Evolutionary conservation across 2,888 invertebrate species (phyloP).

Genomic region (Phortica okadai): DNA sequence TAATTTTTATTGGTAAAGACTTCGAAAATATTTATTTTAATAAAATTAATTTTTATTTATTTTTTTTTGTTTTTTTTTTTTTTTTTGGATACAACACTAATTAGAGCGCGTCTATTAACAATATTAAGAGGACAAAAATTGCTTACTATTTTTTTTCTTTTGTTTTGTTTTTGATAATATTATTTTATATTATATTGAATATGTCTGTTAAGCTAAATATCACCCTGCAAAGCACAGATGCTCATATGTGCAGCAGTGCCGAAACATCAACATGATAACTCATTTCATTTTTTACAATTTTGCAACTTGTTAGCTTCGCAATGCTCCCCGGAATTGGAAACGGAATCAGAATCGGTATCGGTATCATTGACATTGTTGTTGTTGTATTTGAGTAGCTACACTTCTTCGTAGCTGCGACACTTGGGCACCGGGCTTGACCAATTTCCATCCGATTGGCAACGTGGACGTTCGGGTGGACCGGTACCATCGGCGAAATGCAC

Average conservation of each 20-base stretch:
- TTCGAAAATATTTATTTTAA: not conserved
- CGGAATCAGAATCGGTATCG: conserved; percentile 3
- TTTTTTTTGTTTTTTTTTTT: not conserved
- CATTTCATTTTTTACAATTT: conserved; percentile 31
- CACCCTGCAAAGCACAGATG: conserved; percentile 61
- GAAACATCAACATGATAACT: conserved; percentile 48
- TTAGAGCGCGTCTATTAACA: conserved; percentile 27
- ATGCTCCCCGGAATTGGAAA: not conserved
- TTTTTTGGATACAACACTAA: conserved; percentile 1
- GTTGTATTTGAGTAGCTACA: conserved; percentile 73
- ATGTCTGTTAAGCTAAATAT: conserved; percentile 72
- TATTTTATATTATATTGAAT: not conserved
- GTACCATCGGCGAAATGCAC: conserved; percentile 72
- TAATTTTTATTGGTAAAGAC: too few species aligned
- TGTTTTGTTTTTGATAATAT: conserved; percentile 28
- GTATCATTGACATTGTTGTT: conserved; percentile 34
- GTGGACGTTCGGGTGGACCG: conserved; percentile 80
- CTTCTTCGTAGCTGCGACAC: conserved; percentile 82
- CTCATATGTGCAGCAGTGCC: conserved; percentile 45
- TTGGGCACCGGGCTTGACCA: conserved; percentile 84
- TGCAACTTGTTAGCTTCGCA: not conserved
- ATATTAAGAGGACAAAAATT: not conserved
- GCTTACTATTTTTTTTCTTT: conserved; percentile 20
- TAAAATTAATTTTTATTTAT: not conserved
- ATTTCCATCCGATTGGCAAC: conserved; percentile 82